Conservation (phyloP, 2,888 invertebrate genomes). For the Heliconius ismenius region DNA sequence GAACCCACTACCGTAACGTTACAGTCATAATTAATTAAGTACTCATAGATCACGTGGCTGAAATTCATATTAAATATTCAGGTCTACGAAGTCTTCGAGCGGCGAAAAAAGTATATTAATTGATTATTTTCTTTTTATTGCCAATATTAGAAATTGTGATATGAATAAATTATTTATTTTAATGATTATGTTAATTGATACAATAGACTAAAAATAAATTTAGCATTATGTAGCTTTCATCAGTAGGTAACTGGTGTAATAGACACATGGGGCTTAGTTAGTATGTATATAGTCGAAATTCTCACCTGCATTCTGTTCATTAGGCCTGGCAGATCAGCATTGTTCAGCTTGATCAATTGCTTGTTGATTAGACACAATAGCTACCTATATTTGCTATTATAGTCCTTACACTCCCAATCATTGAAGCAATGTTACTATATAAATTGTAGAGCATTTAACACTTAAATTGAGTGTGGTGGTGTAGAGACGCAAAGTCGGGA, state of each 20-base stretch:
- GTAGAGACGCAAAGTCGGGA: no score
- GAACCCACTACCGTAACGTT: no score
- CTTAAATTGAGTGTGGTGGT: no score
- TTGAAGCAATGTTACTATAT: conserved; percentile 6
- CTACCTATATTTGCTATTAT: conserved; percentile 15
- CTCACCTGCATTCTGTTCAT: conserved; percentile 29
- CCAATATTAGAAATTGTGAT: not conserved
- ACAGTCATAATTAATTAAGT: no score
- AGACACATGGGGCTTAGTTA: conserved; percentile 2
- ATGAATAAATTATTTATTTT: not conserved
- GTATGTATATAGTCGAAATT: conserved; percentile 24
- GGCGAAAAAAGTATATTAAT: no score
- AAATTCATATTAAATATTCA: no score
- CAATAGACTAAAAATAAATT: not conserved
- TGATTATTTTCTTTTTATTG: not conserved
- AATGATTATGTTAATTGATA: not conserved
- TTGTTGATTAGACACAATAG: conserved; percentile 22
- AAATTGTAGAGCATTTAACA: not conserved
- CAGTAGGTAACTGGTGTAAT: conserved; percentile 61
- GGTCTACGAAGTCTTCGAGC: no score
- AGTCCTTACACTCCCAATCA: conserved; percentile 2
- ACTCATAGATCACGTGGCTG: no score
- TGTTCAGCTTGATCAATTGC: conserved; percentile 24
- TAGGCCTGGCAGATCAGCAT: conserved; percentile 21
- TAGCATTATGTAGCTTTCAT: conserved; percentile 41